phyloP scores from a whole-genome alignment of 2,888 invertebrate genomes.

The Empis stercorea region DNA sequence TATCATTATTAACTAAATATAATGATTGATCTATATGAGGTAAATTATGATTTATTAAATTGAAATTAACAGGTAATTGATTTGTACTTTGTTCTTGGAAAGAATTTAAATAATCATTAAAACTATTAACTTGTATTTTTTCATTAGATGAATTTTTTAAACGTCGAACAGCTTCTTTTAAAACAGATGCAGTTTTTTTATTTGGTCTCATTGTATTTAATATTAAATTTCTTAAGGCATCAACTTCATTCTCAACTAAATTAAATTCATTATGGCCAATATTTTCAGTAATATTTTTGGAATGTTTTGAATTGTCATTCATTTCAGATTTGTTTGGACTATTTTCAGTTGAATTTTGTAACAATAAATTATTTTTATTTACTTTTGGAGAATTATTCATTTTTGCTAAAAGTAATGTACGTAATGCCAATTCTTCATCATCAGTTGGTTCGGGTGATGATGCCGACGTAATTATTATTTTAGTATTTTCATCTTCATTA shows the following conservation, averaged over 20 bases:
- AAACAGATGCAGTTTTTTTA: conserved; percentile 15
- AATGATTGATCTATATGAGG: too few relatives aligned
- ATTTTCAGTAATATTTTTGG: not conserved
- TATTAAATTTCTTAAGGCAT: conserved; percentile 20
- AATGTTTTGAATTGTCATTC: not conserved
- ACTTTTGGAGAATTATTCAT: conserved; percentile 15
- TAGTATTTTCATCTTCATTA: conserved; percentile 4
- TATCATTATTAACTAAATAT: too few relatives aligned
- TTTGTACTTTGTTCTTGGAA: too few relatives aligned
- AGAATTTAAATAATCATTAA: too few relatives aligned
- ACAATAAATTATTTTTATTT: conserved; percentile 2
- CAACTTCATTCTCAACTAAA: conserved; percentile 13
- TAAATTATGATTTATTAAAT: too few relatives aligned
- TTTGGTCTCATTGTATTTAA: conserved; percentile 21
- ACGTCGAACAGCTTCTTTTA: conserved; percentile 31
- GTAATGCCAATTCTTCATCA: conserved; percentile 28
- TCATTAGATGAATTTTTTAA: conserved; percentile 12
- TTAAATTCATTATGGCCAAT: not conserved
- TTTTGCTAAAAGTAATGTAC: conserved; percentile 27
- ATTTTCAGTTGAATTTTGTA: not conserved
- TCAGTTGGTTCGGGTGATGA: conserved; percentile 16
- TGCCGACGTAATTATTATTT: conserved; percentile 7
- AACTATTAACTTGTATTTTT: too few relatives aligned
- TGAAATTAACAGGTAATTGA: too few relatives aligned
- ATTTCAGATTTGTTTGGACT: not conserved